phyloP scores from a whole-genome alignment of 2,113 vertebrate species.

The Phaethon lepturus region DNA sequence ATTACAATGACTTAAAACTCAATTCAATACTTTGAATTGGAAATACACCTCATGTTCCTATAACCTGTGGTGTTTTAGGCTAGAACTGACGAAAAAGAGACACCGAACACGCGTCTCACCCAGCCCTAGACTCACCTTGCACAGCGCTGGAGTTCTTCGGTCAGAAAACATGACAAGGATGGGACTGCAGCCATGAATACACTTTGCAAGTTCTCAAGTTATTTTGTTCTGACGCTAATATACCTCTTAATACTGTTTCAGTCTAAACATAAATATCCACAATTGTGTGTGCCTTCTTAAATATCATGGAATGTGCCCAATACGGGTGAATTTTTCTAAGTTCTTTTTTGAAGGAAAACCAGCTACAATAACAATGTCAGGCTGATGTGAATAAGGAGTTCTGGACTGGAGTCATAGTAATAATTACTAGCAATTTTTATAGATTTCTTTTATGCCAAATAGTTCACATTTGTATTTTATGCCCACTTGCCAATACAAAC shows the following conservation, averaged over 20 bases:
- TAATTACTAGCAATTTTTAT: conserved; percentile 9
- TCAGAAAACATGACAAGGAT: not conserved
- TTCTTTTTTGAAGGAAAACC: not conserved
- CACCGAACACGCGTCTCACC: not conserved
- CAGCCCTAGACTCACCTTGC: not conserved
- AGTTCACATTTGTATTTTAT: conserved; percentile 18
- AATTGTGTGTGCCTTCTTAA: not conserved
- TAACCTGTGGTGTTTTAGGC: not conserved
- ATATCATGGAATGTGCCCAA: not conserved
- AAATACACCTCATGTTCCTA: not conserved
- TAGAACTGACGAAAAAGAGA: not conserved
- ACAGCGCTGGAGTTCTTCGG: not conserved
- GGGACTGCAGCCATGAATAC: not conserved
- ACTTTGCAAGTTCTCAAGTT: not conserved
- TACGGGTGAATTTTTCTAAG: not conserved
- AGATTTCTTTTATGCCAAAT: conserved; percentile 13
- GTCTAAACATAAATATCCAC: not conserved
- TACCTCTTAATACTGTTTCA: not conserved
- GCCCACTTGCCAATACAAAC: conserved; percentile 10
- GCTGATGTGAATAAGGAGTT: not conserved
- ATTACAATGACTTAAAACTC: not conserved
- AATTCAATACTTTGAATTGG: not conserved
- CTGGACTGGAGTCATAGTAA: not conserved
- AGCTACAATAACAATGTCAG: not conserved
- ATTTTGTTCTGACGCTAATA: not conserved